Evolutionary conservation across 1,140 invertebrate genomes (phyloP).

Genomic region (Drosophila persimilis): DNA sequence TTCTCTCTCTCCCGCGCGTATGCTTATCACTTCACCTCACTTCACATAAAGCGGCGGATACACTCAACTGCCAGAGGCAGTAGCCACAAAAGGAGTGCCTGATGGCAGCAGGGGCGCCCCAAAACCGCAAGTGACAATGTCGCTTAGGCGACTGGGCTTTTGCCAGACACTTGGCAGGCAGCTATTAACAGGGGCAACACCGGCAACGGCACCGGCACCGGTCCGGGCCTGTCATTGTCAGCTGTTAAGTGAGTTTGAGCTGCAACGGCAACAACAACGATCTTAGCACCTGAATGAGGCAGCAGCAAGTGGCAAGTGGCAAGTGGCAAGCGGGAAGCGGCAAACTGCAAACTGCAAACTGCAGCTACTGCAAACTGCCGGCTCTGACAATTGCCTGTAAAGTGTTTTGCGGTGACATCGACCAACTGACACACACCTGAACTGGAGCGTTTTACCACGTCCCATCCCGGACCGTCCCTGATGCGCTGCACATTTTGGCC

Average conservation of each 20-base stretch:
- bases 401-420: constrained; percentile 75
- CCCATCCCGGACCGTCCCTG: background rate
- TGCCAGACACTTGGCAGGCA: constrained; percentile 45
- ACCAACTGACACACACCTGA: constrained; percentile 78
- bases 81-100: constrained; percentile 24
- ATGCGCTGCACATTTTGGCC: constrained; percentile 74
- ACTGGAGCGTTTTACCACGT: constrained; percentile 68
- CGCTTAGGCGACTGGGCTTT: constrained; percentile 61
- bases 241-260: constrained; percentile 70
- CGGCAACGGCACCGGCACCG: background rate
- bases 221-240: constrained; percentile 64
- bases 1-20: constrained; percentile 23
- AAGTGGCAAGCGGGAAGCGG: constrained; percentile 15
- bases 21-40: constrained; percentile 34
- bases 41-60: constrained; percentile 26
- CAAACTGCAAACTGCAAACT: constrained; percentile 29
- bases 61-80: constrained; percentile 20
- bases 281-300: constrained; percentile 11
- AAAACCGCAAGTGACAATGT: constrained; percentile 77
- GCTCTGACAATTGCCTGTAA: constrained; percentile 74
- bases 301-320: constrained; percentile 22
- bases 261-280: constrained; percentile 22
- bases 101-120: constrained; percentile 21
- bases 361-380: constrained; percentile 11
- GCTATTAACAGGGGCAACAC: constrained; percentile 55